Conservation (phyloP, 2,797 vertebrate genomes). For the Buphagus erythrorhynchus region DNA sequence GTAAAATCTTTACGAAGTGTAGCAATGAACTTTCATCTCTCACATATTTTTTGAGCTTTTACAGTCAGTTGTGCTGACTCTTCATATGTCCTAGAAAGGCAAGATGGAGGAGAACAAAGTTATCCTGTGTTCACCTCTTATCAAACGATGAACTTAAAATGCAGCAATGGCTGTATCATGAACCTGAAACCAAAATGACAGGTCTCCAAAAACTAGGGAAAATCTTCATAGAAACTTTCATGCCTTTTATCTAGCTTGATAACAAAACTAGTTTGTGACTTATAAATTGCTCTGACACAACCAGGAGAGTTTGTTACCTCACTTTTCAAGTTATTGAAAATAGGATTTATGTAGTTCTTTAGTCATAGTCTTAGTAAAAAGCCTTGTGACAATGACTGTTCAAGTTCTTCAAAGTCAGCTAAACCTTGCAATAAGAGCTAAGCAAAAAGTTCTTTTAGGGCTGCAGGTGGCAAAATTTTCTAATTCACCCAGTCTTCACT, state of each 20-base stretch:
- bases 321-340: background rate
- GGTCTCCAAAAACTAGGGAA: background rate
- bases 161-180: background rate
- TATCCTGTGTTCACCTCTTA: background rate
- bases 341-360: background rate
- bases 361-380: background rate
- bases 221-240: background rate
- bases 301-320: background rate
- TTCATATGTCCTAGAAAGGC: background rate
- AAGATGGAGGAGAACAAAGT: background rate
- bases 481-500: slow-evolving; percentile 43
- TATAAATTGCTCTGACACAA: background rate
- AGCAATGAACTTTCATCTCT: background rate
- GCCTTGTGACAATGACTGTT: background rate
- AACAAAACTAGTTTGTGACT: background rate
- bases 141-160: background rate
- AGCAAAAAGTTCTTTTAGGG: slow-evolving; percentile 36
- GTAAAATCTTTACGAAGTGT: background rate
- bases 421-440: slow-evolving; percentile 1
- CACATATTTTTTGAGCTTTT: background rate
- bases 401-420: slow-evolving; percentile 9
- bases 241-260: background rate
- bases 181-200: background rate
- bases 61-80: background rate
- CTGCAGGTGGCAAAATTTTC: slow-evolving; percentile 64